Evolutionary conservation across 2,888 invertebrate genomes (phyloP).

Genomic region (Suillia variegata): DNA sequence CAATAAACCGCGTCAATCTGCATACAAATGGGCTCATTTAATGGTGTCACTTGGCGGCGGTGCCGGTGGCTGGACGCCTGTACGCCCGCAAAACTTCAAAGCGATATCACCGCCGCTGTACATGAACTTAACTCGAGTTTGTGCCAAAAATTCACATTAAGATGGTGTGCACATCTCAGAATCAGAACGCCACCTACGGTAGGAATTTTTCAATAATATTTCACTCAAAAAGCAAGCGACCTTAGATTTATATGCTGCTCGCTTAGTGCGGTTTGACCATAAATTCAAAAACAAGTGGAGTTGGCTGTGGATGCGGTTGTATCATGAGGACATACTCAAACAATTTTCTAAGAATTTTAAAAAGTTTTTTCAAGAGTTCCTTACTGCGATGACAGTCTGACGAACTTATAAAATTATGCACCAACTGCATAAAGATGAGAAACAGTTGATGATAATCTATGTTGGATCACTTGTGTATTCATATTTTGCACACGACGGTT

Average conservation of each 20-base stretch:
- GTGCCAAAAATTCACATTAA: slow-evolving; percentile 1
- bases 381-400: not conserved
- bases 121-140: not conserved
- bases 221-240: not conserved
- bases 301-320: not conserved
- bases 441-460: not conserved
- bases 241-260: slow-evolving; percentile 5
- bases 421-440: not conserved
- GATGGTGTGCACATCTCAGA: not conserved
- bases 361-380: slow-evolving; percentile 26
- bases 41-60: slow-evolving; percentile 36
- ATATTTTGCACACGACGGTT: too few relatives aligned
- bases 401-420: not conserved
- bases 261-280: not conserved
- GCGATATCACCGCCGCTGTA: slow-evolving; percentile 28
- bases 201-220: slow-evolving; percentile 13
- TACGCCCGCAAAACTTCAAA: slow-evolving; percentile 34
- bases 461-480: not conserved
- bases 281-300: not conserved
- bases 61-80: slow-evolving; percentile 20
- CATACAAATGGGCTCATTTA: slow-evolving; percentile 45
- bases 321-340: not conserved
- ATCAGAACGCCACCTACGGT: slow-evolving; percentile 28
- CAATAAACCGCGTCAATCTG: slow-evolving; percentile 42
- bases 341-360: slow-evolving; percentile 47